Evolutionary conservation across 2,888 invertebrate genomes (phyloP).

Genomic region (Drosophila diplacantha): DNA sequence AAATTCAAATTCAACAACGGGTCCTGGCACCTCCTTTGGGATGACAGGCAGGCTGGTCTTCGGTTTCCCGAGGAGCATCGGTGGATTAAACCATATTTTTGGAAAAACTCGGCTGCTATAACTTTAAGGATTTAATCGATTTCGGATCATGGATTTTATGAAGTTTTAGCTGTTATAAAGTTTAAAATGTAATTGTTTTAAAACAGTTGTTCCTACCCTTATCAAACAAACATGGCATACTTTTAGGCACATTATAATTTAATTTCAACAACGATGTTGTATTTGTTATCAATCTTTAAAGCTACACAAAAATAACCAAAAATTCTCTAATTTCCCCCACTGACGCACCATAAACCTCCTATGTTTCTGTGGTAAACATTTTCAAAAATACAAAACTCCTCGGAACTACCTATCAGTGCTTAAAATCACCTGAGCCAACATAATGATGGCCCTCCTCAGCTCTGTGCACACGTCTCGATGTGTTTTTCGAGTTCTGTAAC

Average conservation of each 20-base stretch:
- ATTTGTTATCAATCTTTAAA: neutral
- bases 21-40: neutral
- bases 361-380: neutral
- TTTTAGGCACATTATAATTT: neutral
- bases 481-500: slow-evolving; percentile 71
- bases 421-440: slow-evolving; percentile 20
- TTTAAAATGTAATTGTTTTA: too few species aligned
- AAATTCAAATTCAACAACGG: slow-evolving; percentile 6
- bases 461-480: slow-evolving; percentile 61
- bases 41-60: slow-evolving; percentile 1
- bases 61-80: neutral
- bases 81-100: neutral
- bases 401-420: neutral
- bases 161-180: too few species aligned
- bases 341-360: neutral
- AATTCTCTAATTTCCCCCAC: neutral
- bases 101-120: too few species aligned
- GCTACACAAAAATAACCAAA: neutral
- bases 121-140: neutral
- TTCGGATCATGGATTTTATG: too few species aligned
- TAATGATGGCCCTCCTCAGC: slow-evolving; percentile 5
- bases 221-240: neutral
- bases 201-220: neutral
- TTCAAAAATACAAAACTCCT: neutral
- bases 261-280: neutral